Evolutionary conservation across 2,888 invertebrate species (phyloP), one percentile per base, ranked within the genome.

Genomic region (Amiota minor): DNA sequence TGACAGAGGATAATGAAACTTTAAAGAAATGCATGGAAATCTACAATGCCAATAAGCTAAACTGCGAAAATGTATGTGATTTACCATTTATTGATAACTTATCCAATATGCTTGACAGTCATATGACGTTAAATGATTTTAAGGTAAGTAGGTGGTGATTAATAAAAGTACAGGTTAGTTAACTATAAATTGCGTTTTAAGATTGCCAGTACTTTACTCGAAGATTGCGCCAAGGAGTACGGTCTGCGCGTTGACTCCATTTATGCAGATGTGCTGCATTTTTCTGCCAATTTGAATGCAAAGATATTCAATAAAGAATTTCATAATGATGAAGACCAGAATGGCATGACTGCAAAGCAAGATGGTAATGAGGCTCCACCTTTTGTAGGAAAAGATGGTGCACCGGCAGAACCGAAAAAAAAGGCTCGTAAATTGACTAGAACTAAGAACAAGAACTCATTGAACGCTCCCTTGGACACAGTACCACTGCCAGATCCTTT

Each of bases 221-320:
- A 97, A 88, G 97, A 97, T 0, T 95, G 97, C 10, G 93, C 96
- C 0, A 95, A 96, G 87, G 96, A 97, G 70, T 97, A 97, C 89
- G 94, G 96, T 0, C 93, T 94, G 75, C 92, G 97, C 75, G 97
- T 98, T 0, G 97, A 98, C 89, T 94, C 94, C 53, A 92, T 97
- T 11, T 94, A 97, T 88, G 91, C 93, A 61, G 95, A 96, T 86
- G 94, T 95, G 1, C 90, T 96, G 77, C 95, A 95, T 86, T 94
- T 97, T 90, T 93, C 93, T 0, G 93, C 93, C 0, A 94, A 93
- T 0, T 77, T 90, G 1, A 89, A 86, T 80, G 88, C 89, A 1
- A 88, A 88, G 53, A 89, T 86, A 20, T 82, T 83, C 14, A 84
- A 81, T 9, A 82, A 86, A 4, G 77, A 79, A 14, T 80, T 82